phyloP scores from a whole-genome alignment of 2,113 vertebrate species.

The Hymenochirus boettgeri region DNA sequence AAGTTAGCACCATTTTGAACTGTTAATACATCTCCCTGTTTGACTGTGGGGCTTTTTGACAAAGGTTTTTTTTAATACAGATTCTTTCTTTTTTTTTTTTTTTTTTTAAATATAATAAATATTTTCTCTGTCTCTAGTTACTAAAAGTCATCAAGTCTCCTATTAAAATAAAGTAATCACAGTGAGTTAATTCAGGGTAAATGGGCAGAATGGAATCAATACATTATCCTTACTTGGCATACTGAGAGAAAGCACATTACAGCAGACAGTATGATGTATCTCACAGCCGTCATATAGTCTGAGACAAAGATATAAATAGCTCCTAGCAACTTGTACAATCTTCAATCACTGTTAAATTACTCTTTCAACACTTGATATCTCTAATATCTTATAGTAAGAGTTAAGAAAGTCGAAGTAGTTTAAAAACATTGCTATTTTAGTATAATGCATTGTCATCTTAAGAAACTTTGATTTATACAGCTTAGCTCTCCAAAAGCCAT shows the following conservation, averaged over 20 bases:
- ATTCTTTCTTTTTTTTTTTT: no score
- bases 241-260: constrained; percentile 32
- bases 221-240: constrained; percentile 23
- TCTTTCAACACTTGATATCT: constrained; percentile 34
- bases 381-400: constrained; percentile 33
- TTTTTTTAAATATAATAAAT: no score
- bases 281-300: constrained; percentile 35
- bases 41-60: no score
- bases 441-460: constrained; percentile 33
- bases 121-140: no score
- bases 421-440: constrained; percentile 36
- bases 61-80: no score
- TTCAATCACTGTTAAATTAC: constrained; percentile 41
- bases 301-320: constrained; percentile 40
- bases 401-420: constrained; percentile 28
- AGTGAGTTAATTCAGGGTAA: constrained; percentile 23
- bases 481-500: constrained; percentile 16
- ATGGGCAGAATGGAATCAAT: constrained; percentile 13
- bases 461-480: constrained; percentile 28
- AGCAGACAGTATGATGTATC: constrained; percentile 39
- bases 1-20: no score
- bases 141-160: background rate
- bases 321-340: constrained; percentile 34
- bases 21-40: no score
- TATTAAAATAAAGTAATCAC: background rate